phyloP scores from a whole-genome alignment of 2,797 vertebrate species.

The Rhadinocentrus ornatus region DNA sequence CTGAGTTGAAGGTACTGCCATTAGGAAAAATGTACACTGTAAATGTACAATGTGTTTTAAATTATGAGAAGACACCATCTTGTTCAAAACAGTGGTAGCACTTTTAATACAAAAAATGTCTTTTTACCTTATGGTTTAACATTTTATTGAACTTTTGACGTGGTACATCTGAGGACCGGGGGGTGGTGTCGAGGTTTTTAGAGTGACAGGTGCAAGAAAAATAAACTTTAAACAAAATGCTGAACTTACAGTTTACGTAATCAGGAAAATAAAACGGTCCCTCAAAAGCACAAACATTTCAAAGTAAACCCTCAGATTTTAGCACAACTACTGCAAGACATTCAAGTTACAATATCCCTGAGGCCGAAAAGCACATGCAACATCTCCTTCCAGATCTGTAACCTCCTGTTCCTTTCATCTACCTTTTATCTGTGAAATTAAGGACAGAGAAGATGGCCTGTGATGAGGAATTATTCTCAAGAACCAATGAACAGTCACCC shows the following conservation, averaged over 20 bases:
- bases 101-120: slow-evolving; percentile 72
- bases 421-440: not conserved
- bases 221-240: too few species aligned
- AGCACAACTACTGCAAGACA: not conserved
- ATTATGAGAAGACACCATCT: slow-evolving; percentile 32
- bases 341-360: not conserved
- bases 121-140: slow-evolving; percentile 33
- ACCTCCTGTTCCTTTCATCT: slow-evolving; percentile 5
- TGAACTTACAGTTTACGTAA: not conserved
- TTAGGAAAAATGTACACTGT: slow-evolving; percentile 24
- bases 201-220: not conserved
- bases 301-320: not conserved
- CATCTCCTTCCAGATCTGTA: slow-evolving; percentile 45
- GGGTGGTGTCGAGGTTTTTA: too few species aligned
- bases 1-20: not conserved
- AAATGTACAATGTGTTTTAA: slow-evolving; percentile 57
- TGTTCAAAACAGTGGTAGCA: slow-evolving; percentile 26
- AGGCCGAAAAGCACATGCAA: slow-evolving; percentile 53
- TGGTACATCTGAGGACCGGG: not conserved
- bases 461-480: not conserved
- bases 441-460: not conserved
- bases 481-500: not conserved
- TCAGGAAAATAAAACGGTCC: not conserved
- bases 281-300: not conserved
- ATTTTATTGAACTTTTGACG: slow-evolving; percentile 12